Evolutionary conservation across 2,888 invertebrate species (phyloP).

Genomic region (Drosophila meridionalis): DNA sequence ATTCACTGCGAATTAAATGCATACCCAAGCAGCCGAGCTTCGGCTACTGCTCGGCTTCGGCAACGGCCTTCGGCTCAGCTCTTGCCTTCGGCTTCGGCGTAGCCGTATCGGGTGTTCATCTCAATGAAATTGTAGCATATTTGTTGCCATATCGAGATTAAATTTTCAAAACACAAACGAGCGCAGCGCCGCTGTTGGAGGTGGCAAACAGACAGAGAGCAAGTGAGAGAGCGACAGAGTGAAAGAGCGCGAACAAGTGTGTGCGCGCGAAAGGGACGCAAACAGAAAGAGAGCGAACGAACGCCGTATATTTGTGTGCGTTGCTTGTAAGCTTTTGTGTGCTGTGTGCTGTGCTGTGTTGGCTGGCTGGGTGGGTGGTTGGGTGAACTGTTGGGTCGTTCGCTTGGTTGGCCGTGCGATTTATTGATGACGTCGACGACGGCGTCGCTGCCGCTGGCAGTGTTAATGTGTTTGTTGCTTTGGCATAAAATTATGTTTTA

Average conservation of each 20-base stretch:
- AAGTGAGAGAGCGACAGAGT: constrained; percentile 12
- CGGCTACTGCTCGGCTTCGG: constrained; percentile 36
- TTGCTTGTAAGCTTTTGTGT: constrained; percentile 73
- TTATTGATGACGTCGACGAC: constrained; percentile 78
- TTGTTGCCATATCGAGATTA: constrained; percentile 83
- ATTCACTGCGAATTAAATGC: constrained; percentile 70
- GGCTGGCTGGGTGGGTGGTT: constrained; percentile 50
- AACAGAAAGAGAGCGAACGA: constrained; percentile 4
- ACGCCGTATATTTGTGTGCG: constrained; percentile 26
- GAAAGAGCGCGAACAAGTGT: constrained; percentile 13
- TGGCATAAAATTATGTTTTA: constrained; percentile 81
- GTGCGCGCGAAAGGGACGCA: constrained; percentile 4
- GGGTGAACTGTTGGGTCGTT: constrained; percentile 43
- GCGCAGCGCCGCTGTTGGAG: constrained; percentile 64
- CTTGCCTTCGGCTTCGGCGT: constrained; percentile 52
- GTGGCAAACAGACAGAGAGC: constrained; percentile 32
- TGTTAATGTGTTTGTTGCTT: constrained; percentile 81
- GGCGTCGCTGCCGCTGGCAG: constrained; percentile 49
- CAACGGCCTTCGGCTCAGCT: constrained; percentile 32
- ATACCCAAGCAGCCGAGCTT: constrained; percentile 58
- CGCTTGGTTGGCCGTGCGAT: constrained; percentile 72
- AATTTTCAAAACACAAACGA: constrained; percentile 83
- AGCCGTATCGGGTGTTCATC: constrained; percentile 81
- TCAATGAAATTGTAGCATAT: constrained; percentile 83
- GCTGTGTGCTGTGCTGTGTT: constrained; percentile 44